Base-by-base conservation (phyloP, 1,140 invertebrate genomes). In the Antheraea pernyi region DNA sequence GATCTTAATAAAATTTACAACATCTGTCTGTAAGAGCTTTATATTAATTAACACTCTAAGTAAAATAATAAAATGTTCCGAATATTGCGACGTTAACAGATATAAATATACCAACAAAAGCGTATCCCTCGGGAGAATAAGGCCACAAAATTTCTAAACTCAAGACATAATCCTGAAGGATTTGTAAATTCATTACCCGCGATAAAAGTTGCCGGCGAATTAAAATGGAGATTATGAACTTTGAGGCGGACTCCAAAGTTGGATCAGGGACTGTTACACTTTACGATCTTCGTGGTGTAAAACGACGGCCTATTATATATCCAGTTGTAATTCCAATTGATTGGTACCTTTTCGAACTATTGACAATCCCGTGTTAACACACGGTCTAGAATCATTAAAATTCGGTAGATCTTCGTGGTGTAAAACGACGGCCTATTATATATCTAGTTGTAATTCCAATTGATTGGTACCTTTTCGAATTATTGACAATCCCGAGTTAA, bases 191-290 rank as follows among this genome's bases (percentile, higher is more conserved):
- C 74, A 76, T 76, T 73, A 76, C 69, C 64, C 60, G 46, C 74
- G 69, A 76, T 76, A 73, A 76, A 76, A 76, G 69, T 73, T 73
- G 6, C 42, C 61, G 60, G 46, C 19, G 74, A 71, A 73, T 76
- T 76, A 76, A 73, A 76, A 76, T 64, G 71, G 69, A 76, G 74
- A 76, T 76, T 76, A 76, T 76, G 67, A 76, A 76, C 60, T 75
- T 75, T 53, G 63, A 65, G 67, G 62, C 66, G 18, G 62, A 39
- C 69, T 22, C 62, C 18, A 42, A 73, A 71, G 71, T 72, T 70
- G 19, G 63, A 65, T 72, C 60, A 36, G 19, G 8, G 7, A 19
- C 11, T n/a, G 60, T 30, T 48, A 65, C 42, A 13, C 46, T 65
- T 65, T 65, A 65, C 36, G 37, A 65, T 39, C 36, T 18, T 42